Conservation (phyloP, 1,140 invertebrate genomes). For the Micrasema minimum region DNA sequence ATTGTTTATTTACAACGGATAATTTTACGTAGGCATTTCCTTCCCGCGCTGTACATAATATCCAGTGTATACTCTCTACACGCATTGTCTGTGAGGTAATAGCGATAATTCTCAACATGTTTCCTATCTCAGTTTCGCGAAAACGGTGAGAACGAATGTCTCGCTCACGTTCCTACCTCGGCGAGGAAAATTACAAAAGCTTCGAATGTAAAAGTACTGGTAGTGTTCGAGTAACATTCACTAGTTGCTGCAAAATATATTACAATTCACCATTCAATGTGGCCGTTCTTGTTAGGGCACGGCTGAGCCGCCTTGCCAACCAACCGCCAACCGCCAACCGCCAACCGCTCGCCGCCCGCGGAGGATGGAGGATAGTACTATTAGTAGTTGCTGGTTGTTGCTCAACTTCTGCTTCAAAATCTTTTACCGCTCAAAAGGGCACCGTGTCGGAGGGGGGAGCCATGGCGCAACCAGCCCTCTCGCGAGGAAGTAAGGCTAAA, state of each 20-base stretch:
- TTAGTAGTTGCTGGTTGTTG: neutral
- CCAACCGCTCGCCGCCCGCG: constrained; percentile 12
- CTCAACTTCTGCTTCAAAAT: constrained; percentile 4
- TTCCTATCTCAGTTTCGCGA: neutral
- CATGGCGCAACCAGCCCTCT: neutral
- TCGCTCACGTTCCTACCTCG: neutral
- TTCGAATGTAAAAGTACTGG: neutral
- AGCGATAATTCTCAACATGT: too few species aligned
- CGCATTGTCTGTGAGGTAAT: too few species aligned
- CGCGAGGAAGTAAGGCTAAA: too few species aligned
- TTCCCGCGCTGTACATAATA: neutral
- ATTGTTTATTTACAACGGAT: too few species aligned
- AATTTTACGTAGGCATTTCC: too few species aligned
- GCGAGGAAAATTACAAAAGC: constrained; percentile 10
- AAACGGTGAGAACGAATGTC: constrained; percentile 7
- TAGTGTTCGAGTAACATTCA: constrained; percentile 20
- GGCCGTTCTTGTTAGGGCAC: constrained; percentile 27
- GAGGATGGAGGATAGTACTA: too few species aligned
- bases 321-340: constrained; percentile 56
- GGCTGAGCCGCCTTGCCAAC: constrained; percentile 51
- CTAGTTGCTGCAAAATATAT: constrained; percentile 19
- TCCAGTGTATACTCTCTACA: too few species aligned
- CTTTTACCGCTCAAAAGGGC: constrained; percentile 19
- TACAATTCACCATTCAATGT: constrained; percentile 15
- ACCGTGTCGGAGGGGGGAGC: neutral